phyloP scores from a whole-genome alignment of 2,888 invertebrate genomes.

The Cephus sareptanus region DNA sequence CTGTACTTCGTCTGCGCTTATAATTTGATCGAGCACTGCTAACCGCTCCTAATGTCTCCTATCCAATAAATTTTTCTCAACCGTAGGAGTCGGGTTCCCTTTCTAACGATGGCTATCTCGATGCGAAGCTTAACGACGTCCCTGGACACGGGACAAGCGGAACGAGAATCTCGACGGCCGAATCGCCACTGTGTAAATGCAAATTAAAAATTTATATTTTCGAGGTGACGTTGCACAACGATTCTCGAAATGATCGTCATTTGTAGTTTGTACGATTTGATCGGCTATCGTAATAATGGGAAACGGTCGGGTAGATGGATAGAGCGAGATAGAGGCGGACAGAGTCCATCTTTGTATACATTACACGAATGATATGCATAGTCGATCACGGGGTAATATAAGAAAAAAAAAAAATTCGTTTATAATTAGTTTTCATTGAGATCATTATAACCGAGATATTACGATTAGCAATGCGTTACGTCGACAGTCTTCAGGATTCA shows the following conservation, averaged over 20 bases:
- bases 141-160: not conserved
- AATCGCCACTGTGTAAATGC: not conserved
- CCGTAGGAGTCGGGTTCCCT: not conserved
- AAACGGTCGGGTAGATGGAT: not conserved
- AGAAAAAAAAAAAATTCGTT: not conserved
- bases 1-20: not conserved
- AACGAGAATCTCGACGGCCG: not conserved
- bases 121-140: not conserved
- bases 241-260: not conserved
- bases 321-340: too few relatives aligned
- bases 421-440: not conserved
- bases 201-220: not conserved
- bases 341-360: not conserved
- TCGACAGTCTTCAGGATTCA: not conserved
- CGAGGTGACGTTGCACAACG: not conserved
- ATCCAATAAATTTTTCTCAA: not conserved
- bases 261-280: not conserved
- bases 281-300: not conserved
- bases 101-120: not conserved
- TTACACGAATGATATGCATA: not conserved
- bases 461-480: not conserved
- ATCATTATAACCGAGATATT: not conserved
- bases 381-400: not conserved
- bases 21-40: not conserved
- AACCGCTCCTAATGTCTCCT: not conserved